Conservation (phyloP, 2,888 invertebrate genomes). For the Phalera bucephala region DNA sequence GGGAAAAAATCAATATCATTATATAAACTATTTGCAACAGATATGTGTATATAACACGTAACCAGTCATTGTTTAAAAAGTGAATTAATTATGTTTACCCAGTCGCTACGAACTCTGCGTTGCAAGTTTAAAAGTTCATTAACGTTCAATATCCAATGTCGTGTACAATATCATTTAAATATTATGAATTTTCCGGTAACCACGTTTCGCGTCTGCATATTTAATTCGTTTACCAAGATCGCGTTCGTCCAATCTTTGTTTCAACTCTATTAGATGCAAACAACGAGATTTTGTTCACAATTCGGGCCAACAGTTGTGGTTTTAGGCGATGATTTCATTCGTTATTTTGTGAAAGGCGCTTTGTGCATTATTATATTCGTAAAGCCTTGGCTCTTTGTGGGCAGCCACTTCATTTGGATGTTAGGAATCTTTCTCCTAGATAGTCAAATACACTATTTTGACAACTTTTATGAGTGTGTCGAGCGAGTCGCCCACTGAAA, state of each 20-base stretch:
- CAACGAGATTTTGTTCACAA: constrained; percentile 16
- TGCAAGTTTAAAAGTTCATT: constrained; percentile 52
- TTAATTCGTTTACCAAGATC: constrained; percentile 25
- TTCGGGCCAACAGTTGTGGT: constrained; percentile 35
- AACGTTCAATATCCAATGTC: constrained; percentile 47
- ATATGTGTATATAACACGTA: too few species aligned
- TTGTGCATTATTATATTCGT: constrained; percentile 28
- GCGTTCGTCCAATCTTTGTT: constrained; percentile 27
- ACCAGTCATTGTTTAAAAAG: too few species aligned
- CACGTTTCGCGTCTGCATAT: constrained; percentile 11
- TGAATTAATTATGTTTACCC: constrained; percentile 31
- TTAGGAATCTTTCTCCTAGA: constrained; percentile 26
- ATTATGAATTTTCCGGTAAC: constrained; percentile 35
- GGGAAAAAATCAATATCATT: too few species aligned
- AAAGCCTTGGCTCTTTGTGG: constrained; percentile 34
- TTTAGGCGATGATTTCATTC: constrained; percentile 39
- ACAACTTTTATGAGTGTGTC: constrained; percentile 16
- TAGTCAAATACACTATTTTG: constrained; percentile 26
- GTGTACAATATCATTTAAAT: constrained; percentile 29
- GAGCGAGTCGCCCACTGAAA: constrained; percentile 1
- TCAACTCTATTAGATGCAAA: constrained; percentile 21
- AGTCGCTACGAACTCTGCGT: constrained; percentile 22
- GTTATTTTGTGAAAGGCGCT: constrained; percentile 41
- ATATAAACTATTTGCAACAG: too few species aligned
- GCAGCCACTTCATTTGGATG: constrained; percentile 21